A percentile compares a stretch with the other conserved stretches of the same genome.
Conservation (phyloP, 1,140 invertebrate species). For the Pteromalus puparum region DNA sequence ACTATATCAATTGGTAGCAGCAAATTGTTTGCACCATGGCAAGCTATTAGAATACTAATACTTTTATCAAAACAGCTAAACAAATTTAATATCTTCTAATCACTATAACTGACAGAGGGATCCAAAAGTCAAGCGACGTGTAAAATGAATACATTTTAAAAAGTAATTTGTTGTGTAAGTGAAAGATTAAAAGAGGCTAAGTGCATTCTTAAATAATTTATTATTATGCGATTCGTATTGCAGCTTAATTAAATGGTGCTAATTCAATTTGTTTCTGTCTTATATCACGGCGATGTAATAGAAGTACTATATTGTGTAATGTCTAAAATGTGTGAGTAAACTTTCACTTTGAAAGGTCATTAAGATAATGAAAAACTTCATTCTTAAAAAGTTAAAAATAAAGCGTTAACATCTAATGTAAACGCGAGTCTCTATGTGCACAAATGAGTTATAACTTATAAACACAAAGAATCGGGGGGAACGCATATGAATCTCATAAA, state of each 20-base stretch:
- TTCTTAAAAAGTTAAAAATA: neutral
- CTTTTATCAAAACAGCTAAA: neutral
- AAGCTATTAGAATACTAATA: neutral
- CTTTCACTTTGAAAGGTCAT: neutral
- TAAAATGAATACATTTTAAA: too few species aligned
- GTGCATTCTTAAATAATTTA: neutral
- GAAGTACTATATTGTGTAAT: neutral
- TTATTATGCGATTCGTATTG: neutral
- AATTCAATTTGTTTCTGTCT: conserved; percentile 6
- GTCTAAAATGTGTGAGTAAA: conserved; percentile 16
- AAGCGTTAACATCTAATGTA: neutral
- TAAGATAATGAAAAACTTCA: neutral
- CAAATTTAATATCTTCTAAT: too few species aligned
- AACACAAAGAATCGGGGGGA: neutral
- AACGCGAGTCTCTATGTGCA: neutral
- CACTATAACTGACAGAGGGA: too few species aligned
- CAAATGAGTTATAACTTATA: neutral
- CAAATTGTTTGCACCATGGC: neutral
- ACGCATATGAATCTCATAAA: conserved; percentile 9
- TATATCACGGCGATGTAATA: neutral
- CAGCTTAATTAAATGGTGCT: conserved; percentile 32
- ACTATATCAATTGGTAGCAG: neutral
- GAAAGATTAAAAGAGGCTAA: conserved; percentile 1
- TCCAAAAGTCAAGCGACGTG: too few species aligned
- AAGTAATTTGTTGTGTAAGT: neutral